Base-by-base conservation (phyloP, 2,797 vertebrate species). In the Meda fulgida region DNA sequence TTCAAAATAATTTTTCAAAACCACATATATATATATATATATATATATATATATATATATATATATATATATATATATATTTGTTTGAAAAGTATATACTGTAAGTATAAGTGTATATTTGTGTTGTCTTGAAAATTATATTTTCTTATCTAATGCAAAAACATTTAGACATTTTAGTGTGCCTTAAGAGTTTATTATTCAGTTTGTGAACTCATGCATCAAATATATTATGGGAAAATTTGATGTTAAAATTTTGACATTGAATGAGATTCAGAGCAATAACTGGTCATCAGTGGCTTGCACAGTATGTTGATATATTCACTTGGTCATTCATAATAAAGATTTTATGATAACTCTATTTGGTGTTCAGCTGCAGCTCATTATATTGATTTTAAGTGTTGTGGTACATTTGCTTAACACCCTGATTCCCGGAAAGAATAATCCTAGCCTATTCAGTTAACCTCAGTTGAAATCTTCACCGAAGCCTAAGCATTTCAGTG, bases 331-430 rank as follows among this genome's bases (percentile, higher is more conserved):
- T 58, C 55, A 58, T 58, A 58, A 43, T 81, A 7, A 58, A 21
- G 1, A 58, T 43, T 70, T 81, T 26, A 18, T 19, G 34, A 11
- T 11, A 6, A 71, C 21, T 23, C 21, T 23, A 5, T 48, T 16
- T 48, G 19, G 79, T 29, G 13, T 71, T 81, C 18, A 71, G 18
- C 66, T 58, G 19, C 65, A 55, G 51, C 29, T 78, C 34, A 66
- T 72, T 53, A 60, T 48, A 26, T 55, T 75, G 73, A 73, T 86
- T 79, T 77, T 79, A 58, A 51, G 43, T 16, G 66, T 23, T 66
- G 29, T 23, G 21, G 63, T 48, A 51, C 78, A 58, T 78, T 84
- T 88, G 66, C 72, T 84, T 21, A 72, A 76, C 78, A 78, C 78
- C 65, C 65, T 63, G 43, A 60, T 60, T 60, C n/a, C 2, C 26